These are phyloP conservation scores for Hyles vespertilio DNA, from an alignment of 1,140 invertebrate species.

Conservation along the genomic window DNA sequence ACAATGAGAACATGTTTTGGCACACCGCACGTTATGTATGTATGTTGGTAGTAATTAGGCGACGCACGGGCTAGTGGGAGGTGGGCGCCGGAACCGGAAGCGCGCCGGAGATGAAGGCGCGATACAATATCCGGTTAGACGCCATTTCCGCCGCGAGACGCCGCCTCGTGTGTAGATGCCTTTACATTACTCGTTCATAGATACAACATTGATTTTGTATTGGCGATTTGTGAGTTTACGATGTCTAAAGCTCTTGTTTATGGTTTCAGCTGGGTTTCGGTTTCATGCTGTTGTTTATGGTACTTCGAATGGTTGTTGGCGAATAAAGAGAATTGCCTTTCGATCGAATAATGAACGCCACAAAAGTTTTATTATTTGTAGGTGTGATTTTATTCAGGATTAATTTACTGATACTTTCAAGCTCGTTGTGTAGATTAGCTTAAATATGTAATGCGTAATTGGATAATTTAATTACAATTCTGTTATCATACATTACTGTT, in stretches of 20 bases:
- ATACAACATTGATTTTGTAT: constrained; percentile 22
- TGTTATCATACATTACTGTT: too few relatives aligned
- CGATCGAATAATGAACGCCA: too few relatives aligned
- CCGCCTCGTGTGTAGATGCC: constrained; percentile 45
- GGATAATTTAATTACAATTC: too few relatives aligned
- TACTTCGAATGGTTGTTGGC: background rate
- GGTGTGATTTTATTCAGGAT: too few relatives aligned
- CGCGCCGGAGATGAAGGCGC: constrained; percentile 72
- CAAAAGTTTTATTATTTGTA: too few relatives aligned
- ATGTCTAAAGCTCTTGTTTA: background rate
- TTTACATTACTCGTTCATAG: constrained; percentile 20
- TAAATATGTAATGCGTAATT: too few relatives aligned
- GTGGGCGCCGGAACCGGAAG: constrained; percentile 56
- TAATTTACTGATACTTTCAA: too few relatives aligned
- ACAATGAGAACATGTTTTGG: background rate
- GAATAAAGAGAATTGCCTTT: too few relatives aligned
- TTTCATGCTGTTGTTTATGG: constrained; percentile 4
- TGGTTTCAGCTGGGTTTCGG: too few relatives aligned
- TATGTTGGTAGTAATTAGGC: constrained; percentile 58
- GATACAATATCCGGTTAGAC: constrained; percentile 75
- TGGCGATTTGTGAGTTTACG: constrained; percentile 11
- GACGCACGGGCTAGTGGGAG: constrained; percentile 51
- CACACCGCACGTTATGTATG: constrained; percentile 2
- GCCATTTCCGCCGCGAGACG: constrained; percentile 68
- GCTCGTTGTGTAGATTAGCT: too few relatives aligned